These are phyloP conservation scores for Philereme vetulata DNA, from an alignment of 2,888 invertebrate genomes.

Conservation along the genomic window DNA sequence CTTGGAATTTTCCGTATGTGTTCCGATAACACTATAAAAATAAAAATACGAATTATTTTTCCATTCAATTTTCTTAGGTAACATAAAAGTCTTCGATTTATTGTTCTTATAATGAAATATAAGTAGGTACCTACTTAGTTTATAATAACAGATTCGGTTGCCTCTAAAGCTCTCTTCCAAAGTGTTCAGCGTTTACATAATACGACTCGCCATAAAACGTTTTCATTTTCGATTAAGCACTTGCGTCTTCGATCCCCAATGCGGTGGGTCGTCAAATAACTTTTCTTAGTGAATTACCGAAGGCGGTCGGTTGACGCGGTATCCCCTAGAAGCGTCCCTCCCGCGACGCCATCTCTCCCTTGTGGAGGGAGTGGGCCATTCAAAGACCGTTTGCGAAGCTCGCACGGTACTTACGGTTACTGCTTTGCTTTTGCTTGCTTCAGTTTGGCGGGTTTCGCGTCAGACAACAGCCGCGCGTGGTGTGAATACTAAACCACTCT, in stretches of 20 bases:
- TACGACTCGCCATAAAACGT: conserved; percentile 46
- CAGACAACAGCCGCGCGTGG: conserved; percentile 64
- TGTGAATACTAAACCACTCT: conserved; percentile 47
- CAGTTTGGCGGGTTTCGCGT: conserved; percentile 80
- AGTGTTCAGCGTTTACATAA: neutral
- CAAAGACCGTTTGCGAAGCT: conserved; percentile 81
- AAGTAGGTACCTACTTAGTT: no score
- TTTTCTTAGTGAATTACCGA: conserved; percentile 82
- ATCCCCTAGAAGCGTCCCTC: conserved; percentile 81
- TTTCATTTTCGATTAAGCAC: conserved; percentile 61
- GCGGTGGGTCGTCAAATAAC: conserved; percentile 73
- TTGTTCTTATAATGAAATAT: no score
- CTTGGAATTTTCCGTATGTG: no score
- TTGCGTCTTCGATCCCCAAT: conserved; percentile 55
- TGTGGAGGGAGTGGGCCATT: conserved; percentile 79
- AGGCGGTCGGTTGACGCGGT: conserved; percentile 78
- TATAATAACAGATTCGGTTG: no score
- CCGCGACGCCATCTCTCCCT: conserved; percentile 76
- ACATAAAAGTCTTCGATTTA: no score
- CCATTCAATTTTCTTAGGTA: no score
- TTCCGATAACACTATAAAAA: no score
- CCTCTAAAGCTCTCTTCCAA: no score
- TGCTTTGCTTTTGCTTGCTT: conserved; percentile 46
- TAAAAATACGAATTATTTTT: no score
- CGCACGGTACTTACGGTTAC: conserved; percentile 60